These are phyloP conservation scores for Phymorhynchus buccinoides DNA, from an alignment of 1,140 invertebrate species.

Conservation along the genomic window DNA sequence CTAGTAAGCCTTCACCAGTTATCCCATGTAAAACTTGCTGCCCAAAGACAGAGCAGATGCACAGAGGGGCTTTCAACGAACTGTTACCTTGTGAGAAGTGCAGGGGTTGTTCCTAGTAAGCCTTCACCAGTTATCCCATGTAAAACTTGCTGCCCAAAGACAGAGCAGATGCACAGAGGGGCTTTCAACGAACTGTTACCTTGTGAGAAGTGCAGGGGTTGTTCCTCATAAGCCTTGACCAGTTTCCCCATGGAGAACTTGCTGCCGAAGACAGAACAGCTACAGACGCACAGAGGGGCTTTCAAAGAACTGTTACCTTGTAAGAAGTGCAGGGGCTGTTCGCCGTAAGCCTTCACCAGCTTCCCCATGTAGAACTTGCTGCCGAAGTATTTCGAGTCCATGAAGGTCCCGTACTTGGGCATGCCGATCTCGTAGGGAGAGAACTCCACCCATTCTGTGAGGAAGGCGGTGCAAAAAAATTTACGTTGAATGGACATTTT, in stretches of 20 bases:
- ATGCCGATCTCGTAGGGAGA: slow-evolving; percentile 76
- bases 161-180: too few relatives aligned
- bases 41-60: too few relatives aligned
- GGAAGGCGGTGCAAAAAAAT: slow-evolving; percentile 7
- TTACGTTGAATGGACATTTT: too few relatives aligned
- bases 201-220: slow-evolving; percentile 71
- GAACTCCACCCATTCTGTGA: slow-evolving; percentile 76
- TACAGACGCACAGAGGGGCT: too few relatives aligned
- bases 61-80: too few relatives aligned
- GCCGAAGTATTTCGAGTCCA: slow-evolving; percentile 74
- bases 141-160: too few relatives aligned
- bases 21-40: too few relatives aligned
- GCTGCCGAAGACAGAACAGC: too few relatives aligned
- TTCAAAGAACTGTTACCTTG: too few relatives aligned
- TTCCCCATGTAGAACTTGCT: slow-evolving; percentile 75
- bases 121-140: slow-evolving; percentile 73
- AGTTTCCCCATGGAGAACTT: slow-evolving; percentile 75
- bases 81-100: too few relatives aligned
- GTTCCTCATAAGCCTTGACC: slow-evolving; percentile 73
- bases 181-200: too few relatives aligned
- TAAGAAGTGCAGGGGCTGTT: slow-evolving; percentile 71
- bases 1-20: too few relatives aligned
- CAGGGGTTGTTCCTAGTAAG: slow-evolving; percentile 72
- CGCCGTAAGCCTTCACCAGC: slow-evolving; percentile 71
- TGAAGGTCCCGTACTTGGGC: slow-evolving; percentile 76